Evolutionary conservation across 2,888 invertebrate species (phyloP), one percentile per base, ranked within the genome.

Genomic region (Ophonus ardosiacus): DNA sequence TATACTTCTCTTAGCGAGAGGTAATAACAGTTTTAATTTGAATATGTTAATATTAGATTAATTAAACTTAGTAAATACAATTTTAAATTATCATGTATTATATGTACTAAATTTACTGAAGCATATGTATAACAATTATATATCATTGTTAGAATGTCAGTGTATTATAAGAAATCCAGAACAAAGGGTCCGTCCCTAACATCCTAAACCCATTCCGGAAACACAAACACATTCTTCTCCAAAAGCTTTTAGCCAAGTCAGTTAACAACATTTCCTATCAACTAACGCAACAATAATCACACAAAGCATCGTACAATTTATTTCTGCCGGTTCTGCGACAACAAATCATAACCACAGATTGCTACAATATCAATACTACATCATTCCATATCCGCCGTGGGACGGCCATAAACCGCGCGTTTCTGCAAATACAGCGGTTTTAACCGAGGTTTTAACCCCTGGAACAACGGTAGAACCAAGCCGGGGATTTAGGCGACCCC

Each of bases 361-460:
- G 68, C 68, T 68, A 31, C 31, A n/a, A n/a, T 65, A 68, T 68
- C 68, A 68, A 13, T 10, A 17, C 18, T 74, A 74, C 71, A 74
- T 74, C 71, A 74, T 74, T 38, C 43, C 43, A 43, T 74, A 74
- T 74, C 71, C 78, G 57, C 51, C 56, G 56, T 76, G 18, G 18
- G 38, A 57, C 24, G 61, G 76, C 83, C 40, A 74, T 74, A 83
- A 82, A 74, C 56, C 71, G 61, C 59, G 71, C 71, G 51, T 89
- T 90, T 89, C 89, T 90, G 90, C 90, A 89, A 89, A 90, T 90
- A 90, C 90, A 90, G 90, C 90, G 89, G 56, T 78, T 78, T 89
- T 88, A 90, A 89, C 90, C 89, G 90, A 90, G 89, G 56, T 78
- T 78, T 89, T 89, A 90, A 89, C 90, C 90, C 89, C 89, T 88